Base-by-base conservation (phyloP, 2,113 vertebrate genomes). In the Budorcas taxicolor region DNA sequence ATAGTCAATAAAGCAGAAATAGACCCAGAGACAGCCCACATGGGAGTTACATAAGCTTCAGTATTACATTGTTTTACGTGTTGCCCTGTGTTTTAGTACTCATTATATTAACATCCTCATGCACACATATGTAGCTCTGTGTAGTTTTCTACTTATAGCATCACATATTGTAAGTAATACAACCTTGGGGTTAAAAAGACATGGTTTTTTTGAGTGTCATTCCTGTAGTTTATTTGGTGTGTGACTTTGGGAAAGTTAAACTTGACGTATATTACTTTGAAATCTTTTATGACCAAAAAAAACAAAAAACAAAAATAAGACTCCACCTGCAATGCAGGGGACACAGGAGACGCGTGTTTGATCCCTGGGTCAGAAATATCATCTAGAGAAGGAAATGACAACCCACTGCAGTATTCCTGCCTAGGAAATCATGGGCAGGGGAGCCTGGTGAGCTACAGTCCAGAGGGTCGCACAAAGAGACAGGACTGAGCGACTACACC, bases 181-280 rank as follows among this genome's bases (percentile, higher is more conserved):
- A 14, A 23, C 9, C 31, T 90, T 92, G 3, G 40, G 88, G 50
- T 13, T 15, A 60, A 27, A 86, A 91, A 92, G 12, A 33, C 45
- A 36, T 23, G 6, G 4, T 52, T 80, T 47, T 52, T 80, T 47
- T 60, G 8, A 55, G 15, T 43, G 6, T 31, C 25, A 55, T 13
- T 74, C 95, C 33, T 71, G n/a, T 84, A 31, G 14, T 53, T 83
- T 93, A 45, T 43, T 84, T 83, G 12, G 15, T 92, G 11, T 94
- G 23, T 93, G 57, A 84, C 6, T 95, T 87, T 76, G 14, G 40
- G 29, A 17, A 95, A 81, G 8, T 87, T 97, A 92, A 92, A 27
- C 21, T 57, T 87, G 58, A 74, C 19, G 6, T 80, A 45, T 90
- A 40, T 84, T 53, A 80, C 29, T 87, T 90, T 91, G 80, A 96